These are phyloP conservation scores for Brachionus manjavacas DNA, from an alignment of 1,140 invertebrate species.

Conservation along the genomic window DNA sequence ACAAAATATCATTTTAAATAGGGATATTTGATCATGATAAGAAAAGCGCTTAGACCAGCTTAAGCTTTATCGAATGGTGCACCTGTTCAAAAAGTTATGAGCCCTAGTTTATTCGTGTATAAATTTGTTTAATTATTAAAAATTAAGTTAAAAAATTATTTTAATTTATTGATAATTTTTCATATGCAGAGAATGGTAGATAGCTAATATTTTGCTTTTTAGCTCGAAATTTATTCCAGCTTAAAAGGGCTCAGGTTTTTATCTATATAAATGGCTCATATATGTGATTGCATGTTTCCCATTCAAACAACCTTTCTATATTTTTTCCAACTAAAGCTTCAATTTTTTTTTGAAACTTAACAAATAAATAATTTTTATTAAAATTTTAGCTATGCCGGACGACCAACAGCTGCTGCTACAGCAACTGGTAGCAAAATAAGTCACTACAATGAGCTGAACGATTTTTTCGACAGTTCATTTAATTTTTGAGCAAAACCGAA, in stretches of 20 bases:
- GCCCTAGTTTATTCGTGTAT: background rate
- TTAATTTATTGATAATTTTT: background rate
- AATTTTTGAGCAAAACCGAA: constrained; percentile 5
- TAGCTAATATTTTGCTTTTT: background rate
- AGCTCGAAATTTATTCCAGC: background rate
- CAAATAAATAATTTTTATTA: background rate
- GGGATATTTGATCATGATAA: background rate
- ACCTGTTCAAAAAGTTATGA: background rate
- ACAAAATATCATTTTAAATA: background rate
- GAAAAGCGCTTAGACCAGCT: background rate
- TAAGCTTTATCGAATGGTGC: background rate
- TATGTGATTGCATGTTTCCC: background rate
- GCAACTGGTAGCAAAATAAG: constrained; percentile 39
- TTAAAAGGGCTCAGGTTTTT: background rate
- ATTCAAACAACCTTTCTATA: background rate
- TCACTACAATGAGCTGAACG: constrained; percentile 21
- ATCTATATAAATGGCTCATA: background rate
- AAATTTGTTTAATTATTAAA: background rate
- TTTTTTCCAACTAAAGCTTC: background rate
- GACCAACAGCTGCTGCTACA: constrained; percentile 40
- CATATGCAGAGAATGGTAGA: background rate
- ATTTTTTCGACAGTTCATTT: background rate
- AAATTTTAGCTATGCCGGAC: constrained; percentile 34
- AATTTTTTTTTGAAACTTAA: background rate
- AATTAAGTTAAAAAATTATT: background rate